Percentiles rank a stretch among this genome's conserved stretches.
Evolutionary conservation across 2,113 vertebrate genomes (phyloP).

Genomic region (Semicossyphus pulcher): DNA sequence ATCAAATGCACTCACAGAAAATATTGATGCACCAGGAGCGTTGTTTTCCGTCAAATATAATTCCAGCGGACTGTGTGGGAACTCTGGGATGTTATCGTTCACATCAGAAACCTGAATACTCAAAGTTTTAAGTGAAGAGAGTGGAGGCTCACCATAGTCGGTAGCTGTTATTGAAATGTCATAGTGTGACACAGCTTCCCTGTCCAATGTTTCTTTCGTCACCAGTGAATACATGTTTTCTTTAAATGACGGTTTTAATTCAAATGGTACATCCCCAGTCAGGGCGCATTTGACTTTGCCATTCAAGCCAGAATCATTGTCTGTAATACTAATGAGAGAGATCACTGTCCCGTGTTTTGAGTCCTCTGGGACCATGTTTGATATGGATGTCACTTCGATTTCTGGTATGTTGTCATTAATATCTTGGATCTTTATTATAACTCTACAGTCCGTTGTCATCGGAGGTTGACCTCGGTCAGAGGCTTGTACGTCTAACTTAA

Average conservation of each 20-base stretch:
- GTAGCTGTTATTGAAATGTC: slow-evolving; percentile 77
- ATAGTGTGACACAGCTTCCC: slow-evolving; percentile 78
- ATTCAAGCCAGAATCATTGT: slow-evolving; percentile 75
- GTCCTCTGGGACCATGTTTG: slow-evolving; percentile 66
- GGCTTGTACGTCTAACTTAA: slow-evolving; percentile 72
- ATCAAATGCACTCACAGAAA: slow-evolving; percentile 68
- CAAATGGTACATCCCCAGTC: slow-evolving; percentile 68
- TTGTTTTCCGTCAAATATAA: slow-evolving; percentile 76
- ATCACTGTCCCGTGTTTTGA: slow-evolving; percentile 68
- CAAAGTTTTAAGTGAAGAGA: slow-evolving; percentile 62
- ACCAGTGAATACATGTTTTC: slow-evolving; percentile 79
- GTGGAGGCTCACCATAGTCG: slow-evolving; percentile 66
- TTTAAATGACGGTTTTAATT: slow-evolving; percentile 73
- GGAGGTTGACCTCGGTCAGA: slow-evolving; percentile 66
- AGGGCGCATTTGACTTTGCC: slow-evolving; percentile 70
- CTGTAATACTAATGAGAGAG: slow-evolving; percentile 74
- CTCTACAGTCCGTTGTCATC: slow-evolving; percentile 63
- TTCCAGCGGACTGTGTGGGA: slow-evolving; percentile 43
- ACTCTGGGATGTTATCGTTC: slow-evolving; percentile 74
- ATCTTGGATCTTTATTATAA: slow-evolving; percentile 81
- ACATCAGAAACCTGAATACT: slow-evolving; percentile 74
- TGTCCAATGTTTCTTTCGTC: slow-evolving; percentile 66
- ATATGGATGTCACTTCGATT: slow-evolving; percentile 79
- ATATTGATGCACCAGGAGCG: slow-evolving; percentile 48
- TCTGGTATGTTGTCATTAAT: slow-evolving; percentile 86